Base-by-base conservation (phyloP, 2,797 vertebrate genomes). In the Bucorvus abyssinicus region DNA sequence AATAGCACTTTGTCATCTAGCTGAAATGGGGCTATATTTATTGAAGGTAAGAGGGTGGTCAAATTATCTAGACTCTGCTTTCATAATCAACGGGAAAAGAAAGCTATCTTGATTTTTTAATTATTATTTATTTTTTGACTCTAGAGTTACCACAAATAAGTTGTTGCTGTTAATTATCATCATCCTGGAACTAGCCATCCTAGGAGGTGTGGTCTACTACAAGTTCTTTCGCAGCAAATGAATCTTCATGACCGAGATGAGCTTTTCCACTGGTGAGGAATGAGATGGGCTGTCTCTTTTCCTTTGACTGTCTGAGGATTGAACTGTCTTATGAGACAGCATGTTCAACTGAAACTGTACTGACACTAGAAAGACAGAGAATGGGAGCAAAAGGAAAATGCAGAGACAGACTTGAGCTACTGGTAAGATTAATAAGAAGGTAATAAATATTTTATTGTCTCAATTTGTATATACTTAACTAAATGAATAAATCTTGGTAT, bases 111-210 rank as follows among this genome's bases (percentile, higher is more conserved):
- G 6, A 15, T 9, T 36, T 69, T 30, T 60, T 67, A 45, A 19
- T 47, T 47, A 27, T 63, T 49, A 61, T 52, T 50, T 53, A 4
- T 86, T 93, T 95, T 42, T 86, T 89, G 50, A 67, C 42, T 97
- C 24, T 70, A 99, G 99, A 96, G 50, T 99, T 81, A 95, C 98
- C 97, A 99, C 99, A 4, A 99, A 99, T 96, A 99, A 99, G 97
- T 96, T 99, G 96, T 97, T 99, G 50, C 98, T 99, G 78, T 98
- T 96, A 8, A 94, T 99, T 56, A 98, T 99, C 96, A 99, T 99
- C 97, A 49, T 99, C 78, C 98, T 99, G 98, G 99, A 99, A 96
- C 19, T 99, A 64, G 98, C 97, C 89, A 99, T 99, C 95, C 97
- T 99, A 65, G 99, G 98, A n/a, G 99, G 98, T 10, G 98, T 99